Evolutionary conservation across 2,797 vertebrate species (phyloP), one percentile per base, ranked within the genome.

Genomic region (Apogon talboti): DNA sequence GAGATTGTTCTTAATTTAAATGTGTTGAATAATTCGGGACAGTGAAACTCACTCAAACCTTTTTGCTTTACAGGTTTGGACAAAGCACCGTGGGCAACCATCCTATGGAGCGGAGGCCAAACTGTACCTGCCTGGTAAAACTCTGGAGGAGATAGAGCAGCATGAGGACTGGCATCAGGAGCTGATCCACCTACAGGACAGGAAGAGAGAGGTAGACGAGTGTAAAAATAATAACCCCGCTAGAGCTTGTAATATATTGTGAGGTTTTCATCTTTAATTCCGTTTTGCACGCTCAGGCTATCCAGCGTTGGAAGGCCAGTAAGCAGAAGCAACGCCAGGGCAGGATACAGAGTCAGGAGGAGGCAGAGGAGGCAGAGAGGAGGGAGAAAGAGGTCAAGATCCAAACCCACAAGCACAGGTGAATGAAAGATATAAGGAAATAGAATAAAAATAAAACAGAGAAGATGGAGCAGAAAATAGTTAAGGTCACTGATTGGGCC

Each of bases 81-180:
- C 61, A 57, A 98, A 94, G 77, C 91, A 96, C 76, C 87, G 86
- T 58, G 96, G 96, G 55, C 94, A 87, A 47, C 63, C 83, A 0
- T 64, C 87, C 2, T 97, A 95, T 66, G 65, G 92, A 57, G 88
- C 87, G 65, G 96, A 98, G 79, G 95, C 90, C 52, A 83, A 93
- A 52, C 78, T 95, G 21, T 93, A 92, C 85, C 87, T 99, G 43
- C 93, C 93, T 1, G 92, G 89, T 67, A 96, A 90, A 87, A 96
- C 92, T 6, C 58, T 82, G 68, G 90, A 96, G 78, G 95, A 97
- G 18, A 88, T 98, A 40, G 68, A 93, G 48, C 88, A 92, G 30
- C 96, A 99, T 28, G 94, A 96, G 44, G 89, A 92, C 24, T 98
- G 97, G 97, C 92, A 96, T 81, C 92, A 89, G 64, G 92, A 95